Percentiles rank a stretch among this genome's conserved stretches.
Evolutionary conservation across 2,888 invertebrate genomes (phyloP).

Genomic region (Thymelicus sylvestris): DNA sequence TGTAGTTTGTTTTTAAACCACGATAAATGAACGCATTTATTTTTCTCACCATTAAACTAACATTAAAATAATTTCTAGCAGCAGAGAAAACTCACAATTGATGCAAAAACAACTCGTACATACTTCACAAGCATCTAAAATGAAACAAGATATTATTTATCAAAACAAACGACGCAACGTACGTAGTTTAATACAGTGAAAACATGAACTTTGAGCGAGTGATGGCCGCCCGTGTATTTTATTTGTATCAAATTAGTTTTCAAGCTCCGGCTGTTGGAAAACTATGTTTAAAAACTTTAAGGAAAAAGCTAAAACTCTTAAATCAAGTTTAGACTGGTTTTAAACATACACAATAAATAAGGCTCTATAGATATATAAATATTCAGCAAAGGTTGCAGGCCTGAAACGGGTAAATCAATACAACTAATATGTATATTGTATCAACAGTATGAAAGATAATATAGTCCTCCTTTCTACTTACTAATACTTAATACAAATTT

Average conservation of each 20-base stretch:
- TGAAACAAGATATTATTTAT: constrained; percentile 28
- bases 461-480: too few relatives aligned
- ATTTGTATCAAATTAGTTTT: constrained; percentile 26
- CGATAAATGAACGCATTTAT: too few relatives aligned
- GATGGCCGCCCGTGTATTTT: constrained; percentile 5
- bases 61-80: background rate
- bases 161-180: background rate
- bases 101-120: constrained; percentile 5
- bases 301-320: too few relatives aligned
- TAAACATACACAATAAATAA: background rate
- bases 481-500: too few relatives aligned
- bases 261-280: background rate
- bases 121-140: background rate
- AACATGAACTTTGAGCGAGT: constrained; percentile 20
- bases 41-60: background rate
- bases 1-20: too few relatives aligned
- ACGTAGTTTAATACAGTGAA: constrained; percentile 29
- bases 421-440: too few relatives aligned
- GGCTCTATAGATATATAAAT: too few relatives aligned
- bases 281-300: too few relatives aligned
- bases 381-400: too few relatives aligned
- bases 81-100: background rate
- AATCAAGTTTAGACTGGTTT: background rate
- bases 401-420: too few relatives aligned
- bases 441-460: too few relatives aligned